phyloP scores from a whole-genome alignment of 2,797 vertebrate genomes.

The Caiman crocodilus region DNA sequence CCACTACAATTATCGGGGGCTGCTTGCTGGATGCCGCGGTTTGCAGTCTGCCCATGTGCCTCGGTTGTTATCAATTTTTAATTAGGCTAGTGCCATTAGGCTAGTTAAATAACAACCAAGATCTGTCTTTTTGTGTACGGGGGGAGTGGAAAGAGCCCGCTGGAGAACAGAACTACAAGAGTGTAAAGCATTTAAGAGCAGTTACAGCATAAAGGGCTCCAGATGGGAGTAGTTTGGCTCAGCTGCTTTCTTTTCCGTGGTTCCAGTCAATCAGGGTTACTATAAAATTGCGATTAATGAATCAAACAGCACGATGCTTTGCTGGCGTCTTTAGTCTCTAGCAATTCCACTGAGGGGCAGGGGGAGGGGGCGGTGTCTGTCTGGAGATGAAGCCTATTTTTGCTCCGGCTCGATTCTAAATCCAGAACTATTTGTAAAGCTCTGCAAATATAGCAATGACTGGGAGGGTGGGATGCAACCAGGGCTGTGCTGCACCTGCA shows the following conservation, averaged over 20 bases:
- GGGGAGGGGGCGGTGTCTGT: not conserved
- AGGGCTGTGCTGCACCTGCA: not conserved
- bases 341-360: not conserved
- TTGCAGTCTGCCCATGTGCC: not conserved
- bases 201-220: not conserved
- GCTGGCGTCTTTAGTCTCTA: not conserved
- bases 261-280: slow-evolving; percentile 8
- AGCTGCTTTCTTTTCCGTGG: not conserved
- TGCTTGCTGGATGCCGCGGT: not conserved
- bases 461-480: not conserved
- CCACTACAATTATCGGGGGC: not conserved
- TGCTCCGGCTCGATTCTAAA: not conserved
- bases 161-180: slow-evolving; percentile 15
- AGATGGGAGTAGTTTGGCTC: not conserved
- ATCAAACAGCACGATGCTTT: not conserved
- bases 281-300: slow-evolving; percentile 17
- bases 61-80: slow-evolving; percentile 21
- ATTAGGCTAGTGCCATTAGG: not conserved
- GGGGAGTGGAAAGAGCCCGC: not conserved
- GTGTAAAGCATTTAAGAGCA: slow-evolving; percentile 23
- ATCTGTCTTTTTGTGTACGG: not conserved
- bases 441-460: not conserved
- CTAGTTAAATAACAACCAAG: slow-evolving; percentile 17
- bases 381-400: not conserved
- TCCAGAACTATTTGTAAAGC: not conserved